phyloP scores from a whole-genome alignment of 2,797 vertebrate genomes.

The Alcedo quadribrachys region DNA sequence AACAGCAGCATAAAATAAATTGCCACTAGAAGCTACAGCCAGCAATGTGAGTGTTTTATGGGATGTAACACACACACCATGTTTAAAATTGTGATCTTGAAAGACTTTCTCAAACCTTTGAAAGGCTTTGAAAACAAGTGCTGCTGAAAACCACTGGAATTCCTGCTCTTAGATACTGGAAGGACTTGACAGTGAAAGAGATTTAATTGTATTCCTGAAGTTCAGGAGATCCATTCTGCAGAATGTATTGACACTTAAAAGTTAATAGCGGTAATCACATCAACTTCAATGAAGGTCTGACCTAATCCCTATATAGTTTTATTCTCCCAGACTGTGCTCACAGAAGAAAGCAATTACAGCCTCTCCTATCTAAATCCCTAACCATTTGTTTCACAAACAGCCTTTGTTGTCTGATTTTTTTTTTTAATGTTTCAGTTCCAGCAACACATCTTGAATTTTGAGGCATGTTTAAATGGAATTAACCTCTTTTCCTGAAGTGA shows the following conservation, averaged over 20 bases:
- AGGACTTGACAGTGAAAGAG: neutral
- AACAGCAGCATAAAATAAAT: neutral
- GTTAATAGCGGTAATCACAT: neutral
- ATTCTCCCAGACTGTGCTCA: neutral
- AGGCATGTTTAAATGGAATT: neutral
- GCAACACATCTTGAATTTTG: neutral
- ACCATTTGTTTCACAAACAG: neutral
- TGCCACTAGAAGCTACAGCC: neutral
- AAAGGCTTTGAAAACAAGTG: neutral
- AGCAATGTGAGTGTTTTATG: neutral
- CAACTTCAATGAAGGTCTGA: neutral
- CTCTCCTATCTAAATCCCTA: neutral
- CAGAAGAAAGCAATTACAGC: neutral
- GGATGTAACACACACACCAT: accelerated
- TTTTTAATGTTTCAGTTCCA: neutral
- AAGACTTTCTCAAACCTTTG: neutral
- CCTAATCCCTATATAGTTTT: neutral
- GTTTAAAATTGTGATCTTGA: neutral
- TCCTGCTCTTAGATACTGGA: neutral
- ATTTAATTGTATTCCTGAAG: neutral
- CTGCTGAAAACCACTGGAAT: neutral
- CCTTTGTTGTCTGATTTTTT: neutral
- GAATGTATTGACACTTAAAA: neutral
- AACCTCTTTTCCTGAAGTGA: neutral
- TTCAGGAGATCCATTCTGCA: neutral